Evolutionary conservation across 2,888 invertebrate species (phyloP).

Genomic region (Malthinus seriepunctatus): DNA sequence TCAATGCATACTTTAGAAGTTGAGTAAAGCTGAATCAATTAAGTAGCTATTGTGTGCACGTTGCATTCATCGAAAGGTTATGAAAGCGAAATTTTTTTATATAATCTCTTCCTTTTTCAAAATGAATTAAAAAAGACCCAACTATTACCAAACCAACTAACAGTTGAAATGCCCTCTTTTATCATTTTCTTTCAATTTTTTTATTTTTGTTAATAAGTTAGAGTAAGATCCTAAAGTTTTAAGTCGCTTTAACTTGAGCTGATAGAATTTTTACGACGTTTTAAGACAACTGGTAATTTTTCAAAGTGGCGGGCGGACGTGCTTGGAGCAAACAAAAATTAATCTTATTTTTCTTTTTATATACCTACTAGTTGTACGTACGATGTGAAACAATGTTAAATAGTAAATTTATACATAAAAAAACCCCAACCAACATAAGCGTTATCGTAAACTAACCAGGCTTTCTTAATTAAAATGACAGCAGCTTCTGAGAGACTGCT

Average conservation of each 20-base stretch:
- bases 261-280: constrained; percentile 18
- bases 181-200: background rate
- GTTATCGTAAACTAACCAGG: constrained; percentile 30
- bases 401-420: constrained; percentile 9
- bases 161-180: constrained; percentile 18
- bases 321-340: constrained; percentile 20
- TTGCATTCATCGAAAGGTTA: no score
- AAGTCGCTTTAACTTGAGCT: background rate
- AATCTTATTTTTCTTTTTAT: constrained; percentile 6
- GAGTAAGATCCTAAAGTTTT: constrained; percentile 10
- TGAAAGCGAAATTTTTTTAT: no score
- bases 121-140: constrained; percentile 10
- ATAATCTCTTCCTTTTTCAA: no score
- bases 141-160: constrained; percentile 14
- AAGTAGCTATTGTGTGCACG: no score
- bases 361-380: background rate
- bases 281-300: constrained; percentile 19
- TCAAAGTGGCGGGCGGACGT: constrained; percentile 18
- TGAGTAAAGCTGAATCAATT: no score
- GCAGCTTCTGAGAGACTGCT: constrained; percentile 32
- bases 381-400: background rate
- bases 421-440: constrained; percentile 3
- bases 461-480: constrained; percentile 36
- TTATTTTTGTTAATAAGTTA: constrained; percentile 3
- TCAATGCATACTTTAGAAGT: no score